Conservation (phyloP, 2,797 vertebrate genomes). For the Tapera naevia region DNA sequence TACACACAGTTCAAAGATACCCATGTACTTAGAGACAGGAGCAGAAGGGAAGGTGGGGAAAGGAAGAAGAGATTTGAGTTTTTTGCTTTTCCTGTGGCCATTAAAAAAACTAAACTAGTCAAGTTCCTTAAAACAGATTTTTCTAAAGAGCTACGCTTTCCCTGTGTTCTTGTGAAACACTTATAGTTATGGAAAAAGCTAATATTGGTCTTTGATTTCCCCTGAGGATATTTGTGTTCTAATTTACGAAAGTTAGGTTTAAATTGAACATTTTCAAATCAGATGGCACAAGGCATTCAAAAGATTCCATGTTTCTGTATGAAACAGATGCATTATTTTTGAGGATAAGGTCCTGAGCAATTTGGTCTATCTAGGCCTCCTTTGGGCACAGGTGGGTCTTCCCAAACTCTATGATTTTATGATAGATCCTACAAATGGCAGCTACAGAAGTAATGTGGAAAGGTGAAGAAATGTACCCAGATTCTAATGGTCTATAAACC, state of each 20-base stretch:
- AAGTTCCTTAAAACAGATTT: neutral
- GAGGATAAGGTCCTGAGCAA: neutral
- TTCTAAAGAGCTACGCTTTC: neutral
- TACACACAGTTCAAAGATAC: neutral
- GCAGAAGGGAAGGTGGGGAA: rapidly evolving
- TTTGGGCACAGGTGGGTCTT: neutral
- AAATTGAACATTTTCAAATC: neutral
- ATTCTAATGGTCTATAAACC: neutral
- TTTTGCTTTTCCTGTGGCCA: neutral
- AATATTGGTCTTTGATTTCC: neutral
- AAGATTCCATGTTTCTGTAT: neutral
- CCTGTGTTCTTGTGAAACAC: neutral
- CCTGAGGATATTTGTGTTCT: neutral
- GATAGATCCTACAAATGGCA: neutral
- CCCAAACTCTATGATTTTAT: neutral
- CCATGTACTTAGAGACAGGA: neutral
- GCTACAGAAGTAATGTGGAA: neutral
- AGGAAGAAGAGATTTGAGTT: rapidly evolving
- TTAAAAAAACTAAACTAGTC: neutral
- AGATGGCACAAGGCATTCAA: neutral
- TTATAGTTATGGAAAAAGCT: neutral
- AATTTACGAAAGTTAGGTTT: neutral
- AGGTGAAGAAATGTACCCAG: neutral
- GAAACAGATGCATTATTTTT: neutral
- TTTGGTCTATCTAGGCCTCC: neutral